These are phyloP conservation scores for Ormyrus thymus DNA, from an alignment of 2,888 invertebrate species.

Conservation along the genomic window DNA sequence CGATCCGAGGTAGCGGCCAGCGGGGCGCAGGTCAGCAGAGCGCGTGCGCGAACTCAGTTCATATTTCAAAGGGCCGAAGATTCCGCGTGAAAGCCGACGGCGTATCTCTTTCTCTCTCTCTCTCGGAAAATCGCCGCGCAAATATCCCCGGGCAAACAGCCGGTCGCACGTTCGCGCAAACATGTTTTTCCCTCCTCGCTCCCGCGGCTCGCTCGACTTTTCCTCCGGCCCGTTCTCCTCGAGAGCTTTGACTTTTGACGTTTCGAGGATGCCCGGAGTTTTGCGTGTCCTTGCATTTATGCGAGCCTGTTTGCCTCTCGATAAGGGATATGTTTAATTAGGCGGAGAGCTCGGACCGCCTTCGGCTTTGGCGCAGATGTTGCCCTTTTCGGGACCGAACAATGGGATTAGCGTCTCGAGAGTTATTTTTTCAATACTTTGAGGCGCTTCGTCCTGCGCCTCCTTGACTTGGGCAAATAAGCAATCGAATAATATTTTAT, in stretches of 20 bases:
- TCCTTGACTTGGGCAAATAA: no score
- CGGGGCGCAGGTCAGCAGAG: no score
- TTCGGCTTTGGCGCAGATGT: not conserved
- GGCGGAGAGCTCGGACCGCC: not conserved
- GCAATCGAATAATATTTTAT: no score
- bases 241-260: slow-evolving; percentile 17
- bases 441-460: no score
- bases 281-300: not conserved
- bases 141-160: slow-evolving; percentile 43
- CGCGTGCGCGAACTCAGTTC: not conserved
- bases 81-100: no score
- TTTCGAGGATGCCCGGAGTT: not conserved
- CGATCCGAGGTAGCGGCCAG: no score
- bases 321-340: slow-evolving; percentile 14
- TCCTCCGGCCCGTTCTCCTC: not conserved
- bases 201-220: slow-evolving; percentile 8
- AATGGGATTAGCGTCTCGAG: no score
- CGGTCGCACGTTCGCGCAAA: slow-evolving; percentile 36
- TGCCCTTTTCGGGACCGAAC: no score
- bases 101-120: no score
- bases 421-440: no score
- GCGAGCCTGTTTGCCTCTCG: not conserved
- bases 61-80: slow-evolving; percentile 24
- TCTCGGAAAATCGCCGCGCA: not conserved
- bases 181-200: slow-evolving; percentile 10